Evolutionary conservation across 2,797 vertebrate genomes (phyloP), one percentile per base, ranked within the genome.

Genomic region (Danio aesculapii): DNA sequence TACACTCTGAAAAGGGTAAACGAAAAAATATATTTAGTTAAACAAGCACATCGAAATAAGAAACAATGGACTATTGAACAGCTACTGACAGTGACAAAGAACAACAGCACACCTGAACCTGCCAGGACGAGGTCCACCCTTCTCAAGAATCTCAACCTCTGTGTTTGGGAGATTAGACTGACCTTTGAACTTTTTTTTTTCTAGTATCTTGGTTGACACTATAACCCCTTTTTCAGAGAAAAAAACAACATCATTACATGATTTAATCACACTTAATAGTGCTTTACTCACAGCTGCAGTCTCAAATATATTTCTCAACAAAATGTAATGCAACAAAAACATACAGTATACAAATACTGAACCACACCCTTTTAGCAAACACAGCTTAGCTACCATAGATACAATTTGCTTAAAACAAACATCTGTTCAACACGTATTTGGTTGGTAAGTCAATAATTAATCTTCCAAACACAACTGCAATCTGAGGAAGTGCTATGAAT

Each of bases 1-100:
- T 87, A 89, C 81, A 91, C 84, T 68, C 95, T 97, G 90, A 49
- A 0, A 21, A 52, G 6, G 41, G 2, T 16, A 17, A 72, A 61
- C 16, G 1, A 8, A 61, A 43, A 70, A 0, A n/a, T 16, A 3
- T 0, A 58, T 6, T 21, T n/a, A 70, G 1, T n/a, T 58, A 46
- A 62, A 47, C 19, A 19, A 46, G 7, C 55, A 58, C 61, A 47
- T 67, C 50, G 46, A 77, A 17, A 58, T 6, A 4, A 0, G 30
- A 30, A 75, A 11, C 3, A 47, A 50, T 0, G 57, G 14, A n/a
- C 19, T n/a, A 1, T 0, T 9, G 1, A 41, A 17, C 4, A 53
- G 16, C 5, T 16, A 53, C 10, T 21, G 16, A n/a, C 46, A 6
- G 10, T 74, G 17, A 81, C 2, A n/a, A 30, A 59, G 30, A 8